Evolutionary conservation across 2,113 vertebrate genomes (phyloP).

Genomic region (Myiozetetes cayanensis): DNA sequence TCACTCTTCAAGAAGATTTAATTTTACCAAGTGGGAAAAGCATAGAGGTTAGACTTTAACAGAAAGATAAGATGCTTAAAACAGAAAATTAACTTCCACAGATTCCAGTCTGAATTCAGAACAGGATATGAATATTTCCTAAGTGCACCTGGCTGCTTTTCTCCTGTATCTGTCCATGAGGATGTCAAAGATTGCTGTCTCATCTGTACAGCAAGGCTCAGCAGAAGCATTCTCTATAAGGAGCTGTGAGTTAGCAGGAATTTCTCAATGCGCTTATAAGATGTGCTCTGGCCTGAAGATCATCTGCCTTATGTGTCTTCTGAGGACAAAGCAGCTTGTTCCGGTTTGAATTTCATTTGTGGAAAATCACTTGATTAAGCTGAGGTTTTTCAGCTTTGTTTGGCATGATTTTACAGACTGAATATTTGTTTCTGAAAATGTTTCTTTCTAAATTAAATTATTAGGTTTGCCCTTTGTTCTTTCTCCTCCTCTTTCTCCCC

Average conservation of each 20-base stretch:
- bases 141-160: neutral
- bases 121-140: neutral
- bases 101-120: neutral
- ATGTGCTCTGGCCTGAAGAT: neutral
- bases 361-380: neutral
- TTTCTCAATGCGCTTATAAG: neutral
- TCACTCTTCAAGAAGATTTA: neutral
- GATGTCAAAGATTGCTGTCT: neutral
- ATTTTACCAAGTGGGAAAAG: neutral
- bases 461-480: neutral
- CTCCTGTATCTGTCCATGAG: neutral
- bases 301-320: neutral
- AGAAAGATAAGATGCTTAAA: neutral
- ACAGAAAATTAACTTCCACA: neutral
- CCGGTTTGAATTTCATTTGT: neutral
- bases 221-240: fast-evolving
- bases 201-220: neutral
- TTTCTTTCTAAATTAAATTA: neutral
- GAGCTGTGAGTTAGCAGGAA: neutral
- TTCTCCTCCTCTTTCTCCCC: neutral
- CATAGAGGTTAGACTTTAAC: neutral
- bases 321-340: neutral
- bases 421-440: neutral
- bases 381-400: neutral
- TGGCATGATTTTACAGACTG: neutral